phyloP scores from a whole-genome alignment of 2,888 invertebrate genomes.

The Charanyca ferruginea region DNA sequence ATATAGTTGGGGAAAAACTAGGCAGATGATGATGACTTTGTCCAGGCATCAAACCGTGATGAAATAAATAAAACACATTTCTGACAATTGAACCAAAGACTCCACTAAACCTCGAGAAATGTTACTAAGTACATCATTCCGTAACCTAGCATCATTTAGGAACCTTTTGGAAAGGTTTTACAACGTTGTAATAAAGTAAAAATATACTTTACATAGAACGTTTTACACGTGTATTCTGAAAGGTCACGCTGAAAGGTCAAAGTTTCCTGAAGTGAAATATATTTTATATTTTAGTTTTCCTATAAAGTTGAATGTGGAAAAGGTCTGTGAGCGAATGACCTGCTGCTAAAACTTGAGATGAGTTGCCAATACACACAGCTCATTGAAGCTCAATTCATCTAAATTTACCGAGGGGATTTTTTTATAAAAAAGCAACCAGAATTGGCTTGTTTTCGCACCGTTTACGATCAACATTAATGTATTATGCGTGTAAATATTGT shows the following conservation, averaged over 20 bases:
- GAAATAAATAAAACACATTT: not conserved
- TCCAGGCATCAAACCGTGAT: too few relatives aligned
- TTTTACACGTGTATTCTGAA: constrained; percentile 6
- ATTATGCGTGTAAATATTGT: too few relatives aligned
- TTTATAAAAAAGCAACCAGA: too few relatives aligned
- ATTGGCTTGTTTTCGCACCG: too few relatives aligned
- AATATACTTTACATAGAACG: not conserved
- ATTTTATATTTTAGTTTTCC: not conserved
- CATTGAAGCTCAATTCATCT: too few relatives aligned
- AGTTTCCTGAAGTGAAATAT: constrained; percentile 6
- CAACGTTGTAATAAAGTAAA: not conserved
- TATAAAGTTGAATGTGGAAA: not conserved
- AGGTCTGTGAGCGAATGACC: not conserved
- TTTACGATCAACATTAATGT: too few relatives aligned
- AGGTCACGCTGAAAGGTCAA: constrained; percentile 42
- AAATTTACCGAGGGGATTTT: too few relatives aligned
- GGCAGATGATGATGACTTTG: too few relatives aligned
- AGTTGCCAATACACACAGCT: too few relatives aligned
- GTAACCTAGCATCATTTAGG: not conserved
- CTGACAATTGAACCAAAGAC: not conserved
- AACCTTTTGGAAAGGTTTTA: constrained; percentile 3
- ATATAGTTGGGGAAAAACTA: too few relatives aligned
- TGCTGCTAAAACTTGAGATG: too few relatives aligned
- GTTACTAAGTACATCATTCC: not conserved
- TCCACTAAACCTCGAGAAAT: not conserved